phyloP scores from a whole-genome alignment of 2,113 vertebrate genomes.

The Seriola dumerili region DNA sequence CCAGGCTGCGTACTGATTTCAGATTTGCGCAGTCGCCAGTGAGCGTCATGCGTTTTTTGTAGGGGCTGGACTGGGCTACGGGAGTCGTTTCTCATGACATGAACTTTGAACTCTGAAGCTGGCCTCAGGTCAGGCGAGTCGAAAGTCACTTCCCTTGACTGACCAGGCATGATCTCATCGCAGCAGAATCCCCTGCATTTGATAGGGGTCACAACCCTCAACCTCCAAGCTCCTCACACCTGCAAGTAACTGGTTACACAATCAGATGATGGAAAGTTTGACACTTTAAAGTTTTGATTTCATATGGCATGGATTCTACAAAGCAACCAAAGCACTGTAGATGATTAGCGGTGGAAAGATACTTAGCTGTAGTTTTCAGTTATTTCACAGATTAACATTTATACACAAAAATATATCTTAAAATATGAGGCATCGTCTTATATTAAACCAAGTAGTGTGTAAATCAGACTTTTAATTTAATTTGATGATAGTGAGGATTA shows the following conservation, averaged over 20 bases:
- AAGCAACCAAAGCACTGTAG: neutral
- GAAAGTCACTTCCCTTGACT: slow-evolving; percentile 60
- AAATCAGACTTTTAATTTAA: too few species aligned
- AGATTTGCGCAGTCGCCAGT: slow-evolving; percentile 5
- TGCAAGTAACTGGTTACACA: neutral
- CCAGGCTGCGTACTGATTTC: slow-evolving; percentile 6
- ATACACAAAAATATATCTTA: neutral
- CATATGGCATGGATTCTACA: neutral
- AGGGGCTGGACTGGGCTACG: neutral
- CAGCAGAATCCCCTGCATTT: slow-evolving; percentile 22
- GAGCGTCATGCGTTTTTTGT: neutral
- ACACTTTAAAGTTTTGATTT: neutral
- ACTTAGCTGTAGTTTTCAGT: neutral
- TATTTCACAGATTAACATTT: neutral
- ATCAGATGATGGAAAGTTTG: neutral
- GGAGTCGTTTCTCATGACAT: slow-evolving; percentile 60
- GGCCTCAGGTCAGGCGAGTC: slow-evolving; percentile 47
- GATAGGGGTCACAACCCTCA: slow-evolving; percentile 23
- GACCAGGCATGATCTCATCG: slow-evolving; percentile 64
- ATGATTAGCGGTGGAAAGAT: neutral
- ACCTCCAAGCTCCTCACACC: slow-evolving; percentile 28
- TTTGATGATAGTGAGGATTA: too few species aligned
- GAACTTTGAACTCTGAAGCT: slow-evolving; percentile 67
- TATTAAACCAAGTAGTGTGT: too few species aligned
- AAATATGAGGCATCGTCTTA: neutral